Percentiles rank a stretch among this genome's conserved stretches.
phyloP scores from a whole-genome alignment of 2,888 invertebrate species.

The Synanthedon myopaeformis region DNA sequence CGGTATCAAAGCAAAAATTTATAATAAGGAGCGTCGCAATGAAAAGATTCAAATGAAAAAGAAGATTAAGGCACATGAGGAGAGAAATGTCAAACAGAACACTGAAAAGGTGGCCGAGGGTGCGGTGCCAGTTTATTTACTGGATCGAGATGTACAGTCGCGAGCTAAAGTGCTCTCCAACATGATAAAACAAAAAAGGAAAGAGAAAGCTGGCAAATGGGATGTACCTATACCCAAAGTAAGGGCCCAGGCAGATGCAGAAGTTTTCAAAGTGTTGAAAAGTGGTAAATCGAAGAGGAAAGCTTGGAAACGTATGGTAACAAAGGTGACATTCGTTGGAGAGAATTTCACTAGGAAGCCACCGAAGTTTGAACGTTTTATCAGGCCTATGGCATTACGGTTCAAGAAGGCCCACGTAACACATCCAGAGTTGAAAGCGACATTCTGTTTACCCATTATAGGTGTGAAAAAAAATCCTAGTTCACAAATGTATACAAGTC shows the following conservation, averaged over 20 bases:
- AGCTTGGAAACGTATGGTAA: constrained; percentile 99
- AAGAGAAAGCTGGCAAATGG: constrained; percentile 99
- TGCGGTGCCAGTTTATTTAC: constrained; percentile 94
- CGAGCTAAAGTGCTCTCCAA: constrained; percentile 96
- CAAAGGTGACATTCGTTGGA: constrained; percentile 97
- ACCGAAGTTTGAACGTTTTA: constrained; percentile 98
- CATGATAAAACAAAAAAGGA: constrained; percentile 99
- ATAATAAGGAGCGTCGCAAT: constrained; percentile 94
- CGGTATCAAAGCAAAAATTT: constrained; percentile 97
- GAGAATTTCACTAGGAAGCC: constrained; percentile 99
- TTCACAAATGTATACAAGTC: constrained; percentile 94
- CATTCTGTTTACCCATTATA: constrained; percentile 96
- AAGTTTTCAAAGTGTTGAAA: constrained; percentile 93
- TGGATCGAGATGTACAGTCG: constrained; percentile 95
- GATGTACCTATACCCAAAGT: constrained; percentile 99
- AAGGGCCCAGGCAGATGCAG: constrained; percentile 94
- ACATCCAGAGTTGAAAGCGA: constrained; percentile 98
- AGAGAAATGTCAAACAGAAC: constrained; percentile 89
- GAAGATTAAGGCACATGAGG: constrained; percentile 97
- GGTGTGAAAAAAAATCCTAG: constrained; percentile 99
- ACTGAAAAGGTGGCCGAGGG: constrained; percentile 88
- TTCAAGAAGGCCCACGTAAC: constrained; percentile 99
- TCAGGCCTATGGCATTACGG: constrained; percentile 95
- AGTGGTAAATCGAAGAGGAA: constrained; percentile 94
- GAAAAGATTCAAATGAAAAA: constrained; percentile 99